A percentile compares a stretch with the other conserved stretches of the same genome.
Conservation (phyloP, 2,113 vertebrate genomes). For the Rhabdomys dilectus region DNA sequence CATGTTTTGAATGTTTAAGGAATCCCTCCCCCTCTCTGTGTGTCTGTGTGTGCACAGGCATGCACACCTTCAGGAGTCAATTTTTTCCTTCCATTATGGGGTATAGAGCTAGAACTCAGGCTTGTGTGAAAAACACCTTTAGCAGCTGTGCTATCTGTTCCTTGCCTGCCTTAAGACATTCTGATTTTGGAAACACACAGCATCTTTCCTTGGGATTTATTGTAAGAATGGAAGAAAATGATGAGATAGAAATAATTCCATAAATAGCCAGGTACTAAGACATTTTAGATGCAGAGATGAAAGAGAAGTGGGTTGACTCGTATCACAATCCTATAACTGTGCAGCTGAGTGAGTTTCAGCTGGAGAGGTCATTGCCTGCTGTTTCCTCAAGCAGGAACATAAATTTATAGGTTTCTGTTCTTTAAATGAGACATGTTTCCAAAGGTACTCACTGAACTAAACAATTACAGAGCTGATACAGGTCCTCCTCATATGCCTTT, state of each 20-base stretch:
- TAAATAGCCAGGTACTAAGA: neutral
- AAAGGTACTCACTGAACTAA: neutral
- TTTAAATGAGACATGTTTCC: neutral
- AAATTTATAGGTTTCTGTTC: neutral
- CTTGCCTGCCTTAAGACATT: neutral
- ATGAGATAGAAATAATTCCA: neutral
- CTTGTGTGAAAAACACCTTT: neutral
- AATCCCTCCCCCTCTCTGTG: neutral
- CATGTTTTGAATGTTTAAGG: neutral
- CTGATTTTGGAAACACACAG: neutral
- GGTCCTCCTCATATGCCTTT: neutral
- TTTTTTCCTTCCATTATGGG: neutral
- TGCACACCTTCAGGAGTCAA: neutral
- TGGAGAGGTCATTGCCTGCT: neutral
- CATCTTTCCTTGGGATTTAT: neutral
- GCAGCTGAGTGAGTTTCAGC: neutral
- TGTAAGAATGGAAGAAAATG: neutral
- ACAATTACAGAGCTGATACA: neutral
- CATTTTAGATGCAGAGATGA: slow-evolving; percentile 18
- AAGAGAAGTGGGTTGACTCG: neutral
- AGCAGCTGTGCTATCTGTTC: neutral
- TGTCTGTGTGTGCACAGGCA: neutral
- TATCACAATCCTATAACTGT: neutral
- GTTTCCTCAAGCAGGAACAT: neutral
- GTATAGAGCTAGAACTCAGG: no score